phyloP scores from a whole-genome alignment of 1,140 invertebrate species.

The Rhynchophorus ferrugineus region DNA sequence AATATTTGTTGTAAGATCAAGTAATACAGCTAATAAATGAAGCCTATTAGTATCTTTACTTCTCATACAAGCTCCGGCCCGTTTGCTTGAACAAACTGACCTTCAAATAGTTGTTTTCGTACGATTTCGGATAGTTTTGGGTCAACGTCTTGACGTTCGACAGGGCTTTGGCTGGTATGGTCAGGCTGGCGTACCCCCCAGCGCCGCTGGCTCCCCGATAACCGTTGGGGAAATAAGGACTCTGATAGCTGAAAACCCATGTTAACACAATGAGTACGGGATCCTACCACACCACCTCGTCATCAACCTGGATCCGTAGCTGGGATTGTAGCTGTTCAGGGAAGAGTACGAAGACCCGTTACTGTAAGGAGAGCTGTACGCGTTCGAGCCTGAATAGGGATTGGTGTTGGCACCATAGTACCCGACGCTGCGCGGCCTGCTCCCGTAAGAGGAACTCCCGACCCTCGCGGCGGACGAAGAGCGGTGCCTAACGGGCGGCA shows the following conservation, averaged over 20 bases:
- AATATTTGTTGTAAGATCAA: too few species aligned
- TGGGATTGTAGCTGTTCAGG: constrained; percentile 28
- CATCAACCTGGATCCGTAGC: constrained; percentile 17
- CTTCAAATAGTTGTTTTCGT: constrained; percentile 24
- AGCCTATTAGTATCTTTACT: too few species aligned
- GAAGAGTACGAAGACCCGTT: constrained; percentile 33
- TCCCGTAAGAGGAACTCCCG: constrained; percentile 32
- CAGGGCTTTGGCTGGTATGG: constrained; percentile 36
- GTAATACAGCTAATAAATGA: too few species aligned
- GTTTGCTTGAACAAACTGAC: too few species aligned
- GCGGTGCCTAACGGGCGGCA: constrained; percentile 24
- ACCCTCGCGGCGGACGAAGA: constrained; percentile 29
- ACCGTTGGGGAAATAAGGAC: constrained; percentile 37
- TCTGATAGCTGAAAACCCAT: constrained; percentile 32
- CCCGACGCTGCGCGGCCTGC: constrained; percentile 44
- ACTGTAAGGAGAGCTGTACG: constrained; percentile 35
- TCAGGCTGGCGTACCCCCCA: constrained; percentile 34
- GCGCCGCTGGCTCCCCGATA: constrained; percentile 24
- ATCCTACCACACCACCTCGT: too few species aligned
- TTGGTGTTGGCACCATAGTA: constrained; percentile 15
- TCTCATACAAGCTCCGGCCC: too few species aligned
- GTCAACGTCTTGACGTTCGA: constrained; percentile 28
- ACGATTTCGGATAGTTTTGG: constrained; percentile 29
- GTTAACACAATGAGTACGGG: not conserved
- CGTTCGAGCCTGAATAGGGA: constrained; percentile 17